A percentile compares a stretch with the other conserved stretches of the same genome.
Evolutionary conservation across 1,140 invertebrate species (phyloP).

Genomic region (Xylocopa sonorina): DNA sequence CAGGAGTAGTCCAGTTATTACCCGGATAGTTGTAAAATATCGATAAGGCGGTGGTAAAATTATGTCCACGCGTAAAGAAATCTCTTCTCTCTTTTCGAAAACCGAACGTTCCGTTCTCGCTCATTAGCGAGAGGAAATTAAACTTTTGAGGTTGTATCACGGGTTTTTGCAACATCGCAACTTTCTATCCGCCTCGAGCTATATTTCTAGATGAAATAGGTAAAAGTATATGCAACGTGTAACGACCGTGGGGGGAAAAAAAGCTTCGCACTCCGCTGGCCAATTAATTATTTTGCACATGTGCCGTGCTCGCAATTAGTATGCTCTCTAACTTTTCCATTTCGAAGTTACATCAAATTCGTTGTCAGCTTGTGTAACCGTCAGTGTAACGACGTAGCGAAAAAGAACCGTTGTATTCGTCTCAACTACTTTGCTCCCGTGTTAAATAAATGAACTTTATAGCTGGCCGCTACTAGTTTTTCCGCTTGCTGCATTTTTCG

Average conservation of each 20-base stretch:
- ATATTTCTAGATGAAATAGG: background rate
- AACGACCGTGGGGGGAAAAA: no score
- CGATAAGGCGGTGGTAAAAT: background rate
- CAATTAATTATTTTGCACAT: constrained; percentile 7
- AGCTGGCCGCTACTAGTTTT: constrained; percentile 3
- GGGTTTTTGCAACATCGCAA: background rate
- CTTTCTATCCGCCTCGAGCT: background rate
- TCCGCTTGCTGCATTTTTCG: background rate
- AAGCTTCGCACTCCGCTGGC: no score
- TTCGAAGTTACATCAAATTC: background rate
- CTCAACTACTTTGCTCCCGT: background rate
- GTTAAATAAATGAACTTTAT: background rate
- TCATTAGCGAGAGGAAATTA: background rate
- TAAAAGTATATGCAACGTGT: background rate
- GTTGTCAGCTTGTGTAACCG: background rate
- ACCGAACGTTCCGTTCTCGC: background rate
- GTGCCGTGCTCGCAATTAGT: background rate
- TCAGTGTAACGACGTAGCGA: background rate
- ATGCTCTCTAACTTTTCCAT: background rate
- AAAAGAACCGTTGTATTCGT: background rate
- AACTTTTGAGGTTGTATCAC: background rate
- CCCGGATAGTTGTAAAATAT: background rate
- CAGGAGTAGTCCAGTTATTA: background rate
- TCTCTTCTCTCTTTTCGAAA: background rate
- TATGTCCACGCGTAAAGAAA: no score